Evolutionary conservation across 2,888 invertebrate species (phyloP), one percentile per base, ranked within the genome.

Genomic region (Trypoxylon attenuatum): DNA sequence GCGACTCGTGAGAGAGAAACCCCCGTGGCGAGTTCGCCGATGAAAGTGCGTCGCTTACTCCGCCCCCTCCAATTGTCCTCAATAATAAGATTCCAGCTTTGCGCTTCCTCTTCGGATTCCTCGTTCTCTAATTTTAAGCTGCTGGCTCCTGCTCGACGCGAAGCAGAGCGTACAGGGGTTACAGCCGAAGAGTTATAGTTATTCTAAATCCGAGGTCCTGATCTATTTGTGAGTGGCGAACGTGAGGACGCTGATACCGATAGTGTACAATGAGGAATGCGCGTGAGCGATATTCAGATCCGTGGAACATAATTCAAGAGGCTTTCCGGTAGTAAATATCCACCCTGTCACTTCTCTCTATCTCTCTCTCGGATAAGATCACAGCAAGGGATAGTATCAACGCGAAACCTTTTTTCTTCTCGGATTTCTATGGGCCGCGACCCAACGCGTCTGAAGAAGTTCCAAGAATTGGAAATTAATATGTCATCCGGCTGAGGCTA

Each of bases 251-350:
- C 51, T 23, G 21, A 59, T 25, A 29, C 19, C 33, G 29, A 47
- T 18, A 38, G 1, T n/a, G n/a, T 5, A 10, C 10, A 8, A 18
- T 5, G 21, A 49, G 33, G 23, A 13, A 29, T 5, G 5, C 53
- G 42, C 6, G 6, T 5, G 18, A 42, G 22, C 19, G 13, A 10
- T 33, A 19, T 10, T 23, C 23, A 60, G 13, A 43, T 16, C 45
- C 38, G 15, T 19, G 15, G 16, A n/a, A 42, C 23, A 39, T 46
- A 61, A 56, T 50, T 55, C n/a, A 13, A 38, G 45, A n/a, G 16
- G 39, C 38, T 45, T 38, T 23, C 56, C 45, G 46, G 38, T 45
- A 41, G 43, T 56, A 39, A 56, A 46, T 56, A 56, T 51, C 22
- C 51, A 18, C 10, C 16, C 38, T 49, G 42, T 46, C 52, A 25